Percentiles rank a stretch among this genome's conserved stretches.
Conservation (phyloP, 1,140 invertebrate genomes). For the Triops longicaudatus region DNA sequence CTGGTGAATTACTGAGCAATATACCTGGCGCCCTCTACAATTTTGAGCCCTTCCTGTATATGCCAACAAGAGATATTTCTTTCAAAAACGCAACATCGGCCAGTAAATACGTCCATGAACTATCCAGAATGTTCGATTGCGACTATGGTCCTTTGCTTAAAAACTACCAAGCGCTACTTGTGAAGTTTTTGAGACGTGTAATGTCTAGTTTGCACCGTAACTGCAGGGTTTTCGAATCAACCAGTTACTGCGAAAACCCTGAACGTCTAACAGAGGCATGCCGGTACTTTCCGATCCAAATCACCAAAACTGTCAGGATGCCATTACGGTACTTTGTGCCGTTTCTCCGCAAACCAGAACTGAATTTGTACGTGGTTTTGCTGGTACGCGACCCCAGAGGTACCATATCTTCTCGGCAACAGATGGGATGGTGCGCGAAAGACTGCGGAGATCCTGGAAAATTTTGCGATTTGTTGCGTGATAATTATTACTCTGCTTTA, state of each 20-base stretch:
- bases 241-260: not conserved
- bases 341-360: not conserved
- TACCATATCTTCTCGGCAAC: not conserved
- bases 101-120: not conserved
- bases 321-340: not conserved
- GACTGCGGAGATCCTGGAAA: not conserved
- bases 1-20: conserved; percentile 70
- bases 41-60: conserved; percentile 73
- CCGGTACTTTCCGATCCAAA: not conserved
- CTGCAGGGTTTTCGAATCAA: not conserved
- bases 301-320: not conserved
- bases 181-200: not conserved
- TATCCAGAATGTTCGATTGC: not conserved
- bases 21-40: conserved; percentile 79
- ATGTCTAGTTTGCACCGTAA: not conserved
- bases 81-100: not conserved
- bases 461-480: not conserved
- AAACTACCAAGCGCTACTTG: not conserved
- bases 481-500: not conserved
- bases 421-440: not conserved
- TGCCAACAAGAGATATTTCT: not conserved
- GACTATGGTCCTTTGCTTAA: not conserved
- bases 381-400: conserved; percentile 18
- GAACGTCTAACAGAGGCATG: not conserved
- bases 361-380: not conserved